Evolutionary conservation across 2,113 vertebrate genomes (phyloP).

Genomic region (Terrapene triunguis): DNA sequence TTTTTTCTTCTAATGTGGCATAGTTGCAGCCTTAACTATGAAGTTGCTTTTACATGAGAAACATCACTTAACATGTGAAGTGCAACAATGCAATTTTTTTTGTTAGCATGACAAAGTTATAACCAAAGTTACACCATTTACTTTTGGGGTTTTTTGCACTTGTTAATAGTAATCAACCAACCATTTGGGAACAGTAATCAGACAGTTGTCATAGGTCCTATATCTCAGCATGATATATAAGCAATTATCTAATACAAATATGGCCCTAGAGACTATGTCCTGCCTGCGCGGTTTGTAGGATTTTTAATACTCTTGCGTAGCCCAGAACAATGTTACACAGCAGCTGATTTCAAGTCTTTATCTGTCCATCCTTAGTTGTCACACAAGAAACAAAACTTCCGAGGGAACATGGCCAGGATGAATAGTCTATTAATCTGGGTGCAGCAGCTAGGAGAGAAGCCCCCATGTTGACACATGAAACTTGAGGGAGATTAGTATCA

Average conservation of each 20-base stretch:
- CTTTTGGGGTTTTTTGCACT: neutral
- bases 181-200: neutral
- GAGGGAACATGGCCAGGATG: neutral
- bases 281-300: neutral
- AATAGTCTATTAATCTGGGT: neutral
- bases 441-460: neutral
- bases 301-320: neutral
- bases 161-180: neutral
- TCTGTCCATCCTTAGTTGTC: neutral
- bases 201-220: neutral
- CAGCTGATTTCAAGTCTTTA: neutral
- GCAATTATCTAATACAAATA: neutral
- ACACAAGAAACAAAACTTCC: neutral
- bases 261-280: neutral
- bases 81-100: neutral
- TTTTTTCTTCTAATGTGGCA: neutral
- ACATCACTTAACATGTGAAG: neutral
- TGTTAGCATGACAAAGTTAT: neutral
- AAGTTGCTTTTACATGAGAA: neutral
- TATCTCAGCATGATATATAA: neutral
- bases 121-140: neutral
- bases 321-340: neutral
- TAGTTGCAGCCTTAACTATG: neutral
- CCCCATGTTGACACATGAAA: rapidly evolving
- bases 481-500: neutral